Percentiles rank a stretch among this genome's conserved stretches.
These are phyloP conservation scores for Chrysogorgia sp. DNA, from an alignment of 92 coral and sea anemone species.

Conservation along the genomic window DNA sequence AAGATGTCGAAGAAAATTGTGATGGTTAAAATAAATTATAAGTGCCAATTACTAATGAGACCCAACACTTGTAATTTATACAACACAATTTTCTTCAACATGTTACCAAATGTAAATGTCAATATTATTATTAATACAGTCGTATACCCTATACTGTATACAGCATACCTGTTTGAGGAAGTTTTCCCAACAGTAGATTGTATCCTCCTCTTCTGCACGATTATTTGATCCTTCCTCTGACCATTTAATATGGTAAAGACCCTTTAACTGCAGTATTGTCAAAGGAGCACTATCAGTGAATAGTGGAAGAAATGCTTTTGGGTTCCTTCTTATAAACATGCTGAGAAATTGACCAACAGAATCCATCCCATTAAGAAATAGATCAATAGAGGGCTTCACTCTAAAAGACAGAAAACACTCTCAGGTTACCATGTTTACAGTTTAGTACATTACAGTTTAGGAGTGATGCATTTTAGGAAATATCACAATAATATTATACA, in stretches of 20 bases:
- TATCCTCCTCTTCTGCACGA: constrained; percentile 62
- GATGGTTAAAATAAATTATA: too few species aligned
- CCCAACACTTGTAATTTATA: too few species aligned
- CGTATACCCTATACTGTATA: too few species aligned
- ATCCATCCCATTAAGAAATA: constrained; percentile 54
- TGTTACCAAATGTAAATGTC: too few species aligned
- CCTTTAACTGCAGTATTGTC: constrained; percentile 43
- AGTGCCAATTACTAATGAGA: too few species aligned
- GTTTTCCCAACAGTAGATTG: constrained; percentile 54
- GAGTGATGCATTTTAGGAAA: too few species aligned
- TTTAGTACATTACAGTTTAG: neutral
- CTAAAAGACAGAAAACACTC: constrained; percentile 30
- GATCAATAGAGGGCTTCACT: constrained; percentile 54
- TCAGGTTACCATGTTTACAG: neutral
- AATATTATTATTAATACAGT: too few species aligned
- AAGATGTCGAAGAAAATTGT: too few species aligned
- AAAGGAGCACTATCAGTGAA: constrained; percentile 42
- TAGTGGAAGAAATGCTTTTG: constrained; percentile 44
- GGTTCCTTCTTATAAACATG: constrained; percentile 38
- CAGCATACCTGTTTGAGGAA: constrained; percentile 52
- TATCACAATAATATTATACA: too few species aligned
- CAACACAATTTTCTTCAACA: too few species aligned
- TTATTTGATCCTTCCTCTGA: constrained; percentile 65
- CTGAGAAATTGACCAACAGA: constrained; percentile 50
- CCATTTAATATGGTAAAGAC: constrained; percentile 49